Evolutionary conservation across 37 sponge, comb jelly and placozoan species (phyloP).

Genomic region (Corticium candelabrum): DNA sequence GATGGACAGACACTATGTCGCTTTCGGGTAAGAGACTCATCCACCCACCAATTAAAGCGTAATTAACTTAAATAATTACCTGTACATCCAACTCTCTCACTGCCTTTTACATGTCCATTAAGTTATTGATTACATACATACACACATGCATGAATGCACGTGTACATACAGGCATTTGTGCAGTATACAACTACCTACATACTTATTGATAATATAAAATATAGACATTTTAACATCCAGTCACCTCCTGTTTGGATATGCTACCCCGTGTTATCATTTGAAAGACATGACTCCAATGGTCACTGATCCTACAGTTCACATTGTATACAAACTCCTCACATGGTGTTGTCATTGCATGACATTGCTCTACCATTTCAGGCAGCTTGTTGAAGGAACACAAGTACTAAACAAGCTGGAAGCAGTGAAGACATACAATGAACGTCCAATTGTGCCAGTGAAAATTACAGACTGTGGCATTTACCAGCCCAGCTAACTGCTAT

Average conservation of each 20-base stretch:
- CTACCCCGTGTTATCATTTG: no score
- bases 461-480: conserved; percentile 62
- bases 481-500: no score
- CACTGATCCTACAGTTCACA: neutral
- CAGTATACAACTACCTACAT: no score
- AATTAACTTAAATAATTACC: neutral
- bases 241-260: no score
- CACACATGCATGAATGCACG: no score
- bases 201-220: no score
- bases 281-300: no score
- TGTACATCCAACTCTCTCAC: neutral
- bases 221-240: no score
- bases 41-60: conserved; percentile 9
- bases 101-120: neutral
- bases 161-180: no score
- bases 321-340: neutral
- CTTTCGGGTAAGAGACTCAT: conserved; percentile 91
- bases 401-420: conserved; percentile 40
- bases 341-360: conserved; percentile 3
- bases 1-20: conserved; percentile 83
- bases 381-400: conserved; percentile 49
- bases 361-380: conserved; percentile 11
- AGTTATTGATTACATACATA: neutral
- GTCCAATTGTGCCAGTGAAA: conserved; percentile 38
- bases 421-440: conserved; percentile 57